Evolutionary conservation across 2,113 vertebrate species (phyloP).

Genomic region (Plotosus lineatus): DNA sequence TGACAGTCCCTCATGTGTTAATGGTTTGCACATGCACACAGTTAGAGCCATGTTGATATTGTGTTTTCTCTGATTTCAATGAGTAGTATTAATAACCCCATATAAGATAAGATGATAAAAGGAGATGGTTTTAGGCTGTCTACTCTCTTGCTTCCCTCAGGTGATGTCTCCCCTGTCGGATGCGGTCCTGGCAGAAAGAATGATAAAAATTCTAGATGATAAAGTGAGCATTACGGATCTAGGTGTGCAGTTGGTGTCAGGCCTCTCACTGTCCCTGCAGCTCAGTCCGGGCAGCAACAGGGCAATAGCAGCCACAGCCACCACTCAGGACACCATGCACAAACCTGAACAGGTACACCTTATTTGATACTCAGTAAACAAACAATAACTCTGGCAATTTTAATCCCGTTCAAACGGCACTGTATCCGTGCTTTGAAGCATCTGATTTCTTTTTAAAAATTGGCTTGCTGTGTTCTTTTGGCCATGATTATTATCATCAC

Average conservation of each 20-base stretch:
- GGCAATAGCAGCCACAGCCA: constrained; percentile 80
- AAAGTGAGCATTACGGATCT: constrained; percentile 91
- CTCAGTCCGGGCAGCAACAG: constrained; percentile 79
- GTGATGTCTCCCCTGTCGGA: constrained; percentile 92
- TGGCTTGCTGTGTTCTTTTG: constrained; percentile 38
- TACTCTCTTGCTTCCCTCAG: constrained; percentile 64
- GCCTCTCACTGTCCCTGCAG: constrained; percentile 85
- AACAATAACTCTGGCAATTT: neutral
- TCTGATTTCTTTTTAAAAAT: constrained; percentile 59
- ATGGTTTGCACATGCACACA: neutral
- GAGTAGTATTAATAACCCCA: neutral
- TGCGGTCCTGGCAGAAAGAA: constrained; percentile 89
- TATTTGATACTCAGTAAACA: neutral
- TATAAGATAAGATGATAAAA: too few species aligned
- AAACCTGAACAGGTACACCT: constrained; percentile 83
- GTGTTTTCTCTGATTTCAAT: neutral
- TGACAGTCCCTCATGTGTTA: neutral
- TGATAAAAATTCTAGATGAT: constrained; percentile 88
- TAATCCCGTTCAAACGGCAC: neutral
- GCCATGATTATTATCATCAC: constrained; percentile 39
- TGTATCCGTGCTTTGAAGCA: constrained; percentile 65
- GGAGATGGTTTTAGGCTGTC: neutral
- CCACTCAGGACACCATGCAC: constrained; percentile 83
- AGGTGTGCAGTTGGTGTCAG: constrained; percentile 89
- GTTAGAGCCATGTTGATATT: neutral